Percentiles rank a stretch among this genome's conserved stretches.
Evolutionary conservation across 2,888 invertebrate genomes (phyloP).

Genomic region (Punctoribates punctum): DNA sequence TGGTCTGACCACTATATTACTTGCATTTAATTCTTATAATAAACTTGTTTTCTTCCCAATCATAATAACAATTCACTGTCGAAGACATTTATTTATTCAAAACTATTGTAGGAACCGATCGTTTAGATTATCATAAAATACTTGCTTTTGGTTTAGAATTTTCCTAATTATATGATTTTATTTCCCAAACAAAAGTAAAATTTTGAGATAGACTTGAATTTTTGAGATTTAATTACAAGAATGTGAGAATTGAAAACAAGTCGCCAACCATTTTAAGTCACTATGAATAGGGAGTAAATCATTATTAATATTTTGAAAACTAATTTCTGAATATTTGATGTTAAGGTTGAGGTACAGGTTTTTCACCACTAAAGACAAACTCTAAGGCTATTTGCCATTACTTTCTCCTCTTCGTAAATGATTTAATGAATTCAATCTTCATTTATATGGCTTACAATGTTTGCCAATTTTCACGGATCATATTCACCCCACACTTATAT

Average conservation of each 20-base stretch:
- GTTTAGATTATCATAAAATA: not conserved
- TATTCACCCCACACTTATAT: not conserved
- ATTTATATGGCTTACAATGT: not conserved
- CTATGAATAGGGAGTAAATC: not conserved
- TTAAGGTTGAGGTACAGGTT: constrained; percentile 22
- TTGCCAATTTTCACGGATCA: constrained; percentile 4
- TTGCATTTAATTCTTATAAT: constrained; percentile 1
- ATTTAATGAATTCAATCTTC: not conserved
- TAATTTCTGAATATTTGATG: constrained; percentile 4
- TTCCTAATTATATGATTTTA: not conserved
- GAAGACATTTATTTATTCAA: constrained; percentile 6
- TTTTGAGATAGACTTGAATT: not conserved
- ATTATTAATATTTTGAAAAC: not conserved
- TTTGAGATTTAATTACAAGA: not conserved
- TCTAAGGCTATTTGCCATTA: not conserved
- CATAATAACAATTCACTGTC: constrained; percentile 1
- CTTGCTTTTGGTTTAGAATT: no score
- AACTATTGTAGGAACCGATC: not conserved
- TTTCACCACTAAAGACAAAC: not conserved
- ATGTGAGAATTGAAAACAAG: not conserved
- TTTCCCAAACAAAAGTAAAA: not conserved
- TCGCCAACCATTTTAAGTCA: not conserved
- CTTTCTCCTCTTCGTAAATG: not conserved
- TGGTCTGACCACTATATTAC: constrained; percentile 25
- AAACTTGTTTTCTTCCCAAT: constrained; percentile 4